Evolutionary conservation across 2,888 invertebrate species (phyloP).

Genomic region (Melikaiella ostensackeni): DNA sequence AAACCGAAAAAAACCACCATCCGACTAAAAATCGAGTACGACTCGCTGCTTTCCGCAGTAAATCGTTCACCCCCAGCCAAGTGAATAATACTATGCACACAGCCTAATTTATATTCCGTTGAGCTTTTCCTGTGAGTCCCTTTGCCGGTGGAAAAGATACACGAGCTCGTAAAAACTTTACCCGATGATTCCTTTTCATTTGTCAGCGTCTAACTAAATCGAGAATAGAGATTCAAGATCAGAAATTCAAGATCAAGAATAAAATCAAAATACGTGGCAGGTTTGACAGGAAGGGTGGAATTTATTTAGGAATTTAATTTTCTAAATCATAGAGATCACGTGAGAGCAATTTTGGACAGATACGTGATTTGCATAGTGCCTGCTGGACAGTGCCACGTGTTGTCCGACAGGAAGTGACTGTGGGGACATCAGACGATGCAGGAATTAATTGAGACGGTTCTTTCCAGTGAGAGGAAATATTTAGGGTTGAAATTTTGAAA

Average conservation of each 20-base stretch:
- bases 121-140: conserved; percentile 27
- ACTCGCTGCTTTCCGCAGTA: conserved; percentile 18
- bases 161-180: conserved; percentile 49
- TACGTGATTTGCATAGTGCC: conserved; percentile 57
- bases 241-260: neutral
- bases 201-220: conserved; percentile 3
- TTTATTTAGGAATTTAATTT: neutral
- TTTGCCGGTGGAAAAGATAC: conserved; percentile 43
- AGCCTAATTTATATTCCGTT: conserved; percentile 35
- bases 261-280: too few species aligned
- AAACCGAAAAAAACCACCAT: neutral
- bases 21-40: neutral
- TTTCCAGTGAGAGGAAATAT: neutral
- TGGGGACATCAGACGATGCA: conserved; percentile 10
- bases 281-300: too few species aligned
- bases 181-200: conserved; percentile 6
- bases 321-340: conserved; percentile 40
- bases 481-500: neutral
- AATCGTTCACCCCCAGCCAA: conserved; percentile 34
- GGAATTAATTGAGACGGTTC: conserved; percentile 32
- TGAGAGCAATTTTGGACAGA: conserved; percentile 49
- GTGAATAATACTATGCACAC: conserved; percentile 28
- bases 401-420: conserved; percentile 23
- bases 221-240: neutral
- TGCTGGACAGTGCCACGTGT: neutral